Conservation (phyloP, 2,113 vertebrate genomes). For the Semicossyphus pulcher region DNA sequence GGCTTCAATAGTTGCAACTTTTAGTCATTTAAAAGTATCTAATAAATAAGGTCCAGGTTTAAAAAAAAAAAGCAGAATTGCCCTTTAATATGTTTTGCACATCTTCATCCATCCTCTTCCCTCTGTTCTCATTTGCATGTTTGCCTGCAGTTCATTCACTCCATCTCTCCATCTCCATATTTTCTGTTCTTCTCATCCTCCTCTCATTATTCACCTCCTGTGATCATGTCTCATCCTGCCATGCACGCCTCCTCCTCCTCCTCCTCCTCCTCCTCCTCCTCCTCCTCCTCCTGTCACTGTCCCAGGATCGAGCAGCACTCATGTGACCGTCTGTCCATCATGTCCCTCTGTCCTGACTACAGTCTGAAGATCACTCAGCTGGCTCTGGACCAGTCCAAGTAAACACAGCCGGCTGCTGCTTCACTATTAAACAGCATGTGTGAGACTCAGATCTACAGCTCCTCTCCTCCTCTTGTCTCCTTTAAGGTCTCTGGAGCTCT, state of each 20-base stretch:
- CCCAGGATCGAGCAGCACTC: slow-evolving; percentile 83
- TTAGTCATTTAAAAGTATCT: too few species aligned
- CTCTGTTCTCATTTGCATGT: slow-evolving; percentile 11
- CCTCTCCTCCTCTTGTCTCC: not conserved
- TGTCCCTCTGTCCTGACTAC: slow-evolving; percentile 85
- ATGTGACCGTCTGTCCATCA: slow-evolving; percentile 85
- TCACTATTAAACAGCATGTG: not conserved
- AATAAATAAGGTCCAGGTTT: too few species aligned
- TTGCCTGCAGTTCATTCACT: slow-evolving; percentile 14
- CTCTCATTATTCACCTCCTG: slow-evolving; percentile 20
- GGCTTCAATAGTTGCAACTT: too few species aligned
- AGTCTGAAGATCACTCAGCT: slow-evolving; percentile 85
- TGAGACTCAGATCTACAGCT: not conserved
- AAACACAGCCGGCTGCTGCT: slow-evolving; percentile 49
- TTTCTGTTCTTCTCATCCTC: not conserved
- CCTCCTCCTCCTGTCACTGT: slow-evolving; percentile 38
- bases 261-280: slow-evolving; percentile 17
- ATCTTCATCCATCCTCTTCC: not conserved
- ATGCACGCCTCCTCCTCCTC: not conserved
- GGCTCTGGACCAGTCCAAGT: slow-evolving; percentile 84
- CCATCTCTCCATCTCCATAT: slow-evolving; percentile 6
- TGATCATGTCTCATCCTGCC: not conserved
- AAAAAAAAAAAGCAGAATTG: too few species aligned
- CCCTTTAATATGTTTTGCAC: too few species aligned
- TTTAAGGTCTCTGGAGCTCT: slow-evolving; percentile 92